Evolutionary conservation across 2,113 vertebrate genomes (phyloP).

Genomic region (Campylorhamphus procurvoides): DNA sequence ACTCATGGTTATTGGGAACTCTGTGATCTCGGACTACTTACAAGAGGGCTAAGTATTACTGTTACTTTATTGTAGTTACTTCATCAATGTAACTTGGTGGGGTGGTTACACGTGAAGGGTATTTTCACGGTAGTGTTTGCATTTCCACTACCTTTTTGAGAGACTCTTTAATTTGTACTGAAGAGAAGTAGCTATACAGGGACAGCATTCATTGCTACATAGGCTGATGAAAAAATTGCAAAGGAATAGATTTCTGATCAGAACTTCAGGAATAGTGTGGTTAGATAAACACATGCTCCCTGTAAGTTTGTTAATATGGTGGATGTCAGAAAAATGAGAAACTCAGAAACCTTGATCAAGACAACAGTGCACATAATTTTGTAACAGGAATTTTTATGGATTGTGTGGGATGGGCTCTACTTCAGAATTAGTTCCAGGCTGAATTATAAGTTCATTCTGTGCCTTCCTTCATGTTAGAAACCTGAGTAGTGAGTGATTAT

Average conservation of each 20-base stretch:
- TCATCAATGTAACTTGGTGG: neutral
- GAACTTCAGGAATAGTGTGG: neutral
- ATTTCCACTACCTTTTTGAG: neutral
- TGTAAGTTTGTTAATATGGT: neutral
- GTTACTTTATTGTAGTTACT: neutral
- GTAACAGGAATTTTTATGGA: conserved; percentile 61
- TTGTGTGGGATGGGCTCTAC: conserved; percentile 24
- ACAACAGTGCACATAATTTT: conserved; percentile 41
- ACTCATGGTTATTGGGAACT: neutral
- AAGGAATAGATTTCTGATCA: neutral
- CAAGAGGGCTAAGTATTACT: neutral
- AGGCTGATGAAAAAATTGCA: neutral
- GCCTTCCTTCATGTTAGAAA: conserved; percentile 50
- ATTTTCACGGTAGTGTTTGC: neutral
- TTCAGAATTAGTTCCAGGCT: conserved; percentile 47
- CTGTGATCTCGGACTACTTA: neutral
- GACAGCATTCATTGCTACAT: neutral
- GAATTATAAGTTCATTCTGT: conserved; percentile 25
- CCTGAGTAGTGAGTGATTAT: conserved; percentile 19
- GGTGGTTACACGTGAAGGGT: neutral
- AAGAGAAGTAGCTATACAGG: neutral
- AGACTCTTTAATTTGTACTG: neutral
- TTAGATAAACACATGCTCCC: neutral
- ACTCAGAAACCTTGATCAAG: conserved; percentile 38
- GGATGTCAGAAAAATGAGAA: conserved; percentile 13